Percentiles rank a stretch among this genome's conserved stretches.
Conservation (phyloP, 2,113 vertebrate genomes). For the Tragelaphus strepsiceros region DNA sequence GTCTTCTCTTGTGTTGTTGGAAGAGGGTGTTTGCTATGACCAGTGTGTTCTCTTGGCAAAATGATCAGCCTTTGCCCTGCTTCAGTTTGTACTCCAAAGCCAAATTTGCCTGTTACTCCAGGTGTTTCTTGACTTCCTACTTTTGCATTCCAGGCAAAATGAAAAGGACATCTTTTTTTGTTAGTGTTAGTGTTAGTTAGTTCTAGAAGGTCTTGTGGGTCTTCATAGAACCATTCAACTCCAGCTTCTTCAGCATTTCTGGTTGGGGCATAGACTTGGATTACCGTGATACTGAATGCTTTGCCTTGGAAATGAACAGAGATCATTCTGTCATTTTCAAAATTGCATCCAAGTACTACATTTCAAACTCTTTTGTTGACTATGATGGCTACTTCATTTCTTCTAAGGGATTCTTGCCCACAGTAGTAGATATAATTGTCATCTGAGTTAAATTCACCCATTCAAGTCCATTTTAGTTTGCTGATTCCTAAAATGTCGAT, state of each 20-base stretch:
- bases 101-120: background rate
- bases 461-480: background rate
- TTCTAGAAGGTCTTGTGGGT: background rate
- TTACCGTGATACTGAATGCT: background rate
- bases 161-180: background rate
- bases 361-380: background rate
- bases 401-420: background rate
- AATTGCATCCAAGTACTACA: background rate
- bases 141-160: background rate
- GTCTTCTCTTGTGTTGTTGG: background rate
- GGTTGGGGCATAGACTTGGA: background rate
- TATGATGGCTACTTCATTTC: background rate
- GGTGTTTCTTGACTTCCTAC: background rate
- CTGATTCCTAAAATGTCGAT: background rate
- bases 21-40: background rate
- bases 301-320: background rate
- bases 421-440: background rate
- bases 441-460: background rate
- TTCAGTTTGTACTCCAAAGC: background rate
- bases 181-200: background rate
- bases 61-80: background rate
- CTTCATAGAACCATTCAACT: background rate
- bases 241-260: background rate
- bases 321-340: accelerated
- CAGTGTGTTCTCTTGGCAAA: background rate